Base-by-base conservation (phyloP, 2,113 vertebrate genomes). In the Condylura cristata region DNA sequence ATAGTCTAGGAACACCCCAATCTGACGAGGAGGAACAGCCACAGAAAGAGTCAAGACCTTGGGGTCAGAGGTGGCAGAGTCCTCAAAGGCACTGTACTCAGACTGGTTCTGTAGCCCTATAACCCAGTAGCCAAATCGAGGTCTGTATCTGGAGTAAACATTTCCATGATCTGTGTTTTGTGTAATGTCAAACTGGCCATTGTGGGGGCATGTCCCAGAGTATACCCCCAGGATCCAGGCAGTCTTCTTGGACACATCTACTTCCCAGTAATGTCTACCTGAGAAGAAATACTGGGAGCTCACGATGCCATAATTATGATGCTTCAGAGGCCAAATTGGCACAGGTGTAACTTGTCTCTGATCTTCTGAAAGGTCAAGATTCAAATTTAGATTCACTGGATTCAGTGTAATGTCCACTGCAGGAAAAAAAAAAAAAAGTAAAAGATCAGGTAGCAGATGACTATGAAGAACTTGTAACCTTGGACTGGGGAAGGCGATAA, bases 201-300 rank as follows among this genome's bases (percentile, higher is more conserved):
- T 53, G 68, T 0, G 20, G 34, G 60, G 60, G 26, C 13, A 30
- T 71, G 28, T 85, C 65, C 82, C 74, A 81, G 60, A 75, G 51
- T 94, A 95, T 13, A 96, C 58, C 2, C 96, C 95, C 44, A 96
- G 37, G 37, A 86, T 86, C 96, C 94, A 97, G 44, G 92, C 76
- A 18, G 28, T 93, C 63, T 97, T 97, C 28, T 89, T 28, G 48
- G 94, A 95, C 8, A 97, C 92, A 0, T 97, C 95, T 75, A 97
- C 39, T 93, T 97, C 96, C 96, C 94, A 97, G 44, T 97, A 97
- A 76, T 97, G 87, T 93, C 93, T 96, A 13, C 94, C 96, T 17
- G 96, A 97, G 12, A 80, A 93, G 63, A 97, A 95, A 83, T 72
- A 89, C 17, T 83, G 84, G 28, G 79, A 95, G 44, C 94, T 84